Percentiles rank a stretch among this genome's conserved stretches.
Conservation (phyloP, 2,113 vertebrate species). For the Prunella himalayana region DNA sequence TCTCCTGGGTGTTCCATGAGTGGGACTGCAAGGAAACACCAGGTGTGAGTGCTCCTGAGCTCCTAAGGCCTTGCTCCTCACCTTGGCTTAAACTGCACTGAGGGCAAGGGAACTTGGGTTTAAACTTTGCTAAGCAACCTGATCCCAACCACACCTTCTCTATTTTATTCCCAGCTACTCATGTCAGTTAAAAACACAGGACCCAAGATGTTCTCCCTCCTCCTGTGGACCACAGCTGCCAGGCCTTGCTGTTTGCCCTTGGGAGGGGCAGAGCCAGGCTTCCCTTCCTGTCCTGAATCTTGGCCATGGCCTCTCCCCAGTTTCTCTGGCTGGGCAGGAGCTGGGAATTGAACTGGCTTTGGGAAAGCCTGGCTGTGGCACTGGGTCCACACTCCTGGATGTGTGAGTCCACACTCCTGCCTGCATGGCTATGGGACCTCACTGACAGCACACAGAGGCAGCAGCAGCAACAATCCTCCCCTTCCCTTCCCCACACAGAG, state of each 20-base stretch:
- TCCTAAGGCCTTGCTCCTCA: background rate
- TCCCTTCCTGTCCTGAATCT: rapidly evolving
- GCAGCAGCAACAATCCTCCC: background rate
- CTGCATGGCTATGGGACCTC: background rate
- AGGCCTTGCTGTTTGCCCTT: background rate
- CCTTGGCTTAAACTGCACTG: background rate
- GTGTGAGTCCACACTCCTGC: background rate
- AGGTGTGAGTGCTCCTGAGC: background rate
- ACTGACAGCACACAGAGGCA: background rate
- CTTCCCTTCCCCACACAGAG: background rate
- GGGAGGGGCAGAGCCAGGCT: rapidly evolving
- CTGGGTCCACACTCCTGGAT: background rate
- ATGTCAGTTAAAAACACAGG: background rate
- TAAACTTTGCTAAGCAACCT: background rate
- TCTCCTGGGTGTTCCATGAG: background rate
- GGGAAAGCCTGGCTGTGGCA: background rate
- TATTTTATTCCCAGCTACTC: background rate
- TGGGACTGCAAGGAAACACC: background rate
- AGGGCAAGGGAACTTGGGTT: background rate
- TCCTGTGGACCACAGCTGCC: rapidly evolving
- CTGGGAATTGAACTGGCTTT: background rate
- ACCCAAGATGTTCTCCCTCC: background rate
- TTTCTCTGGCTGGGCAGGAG: background rate
- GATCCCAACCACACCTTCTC: background rate
- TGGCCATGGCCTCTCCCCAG: background rate